Evolutionary conservation across 2,888 invertebrate species (phyloP).

Genomic region (Brachylomia viminalis): DNA sequence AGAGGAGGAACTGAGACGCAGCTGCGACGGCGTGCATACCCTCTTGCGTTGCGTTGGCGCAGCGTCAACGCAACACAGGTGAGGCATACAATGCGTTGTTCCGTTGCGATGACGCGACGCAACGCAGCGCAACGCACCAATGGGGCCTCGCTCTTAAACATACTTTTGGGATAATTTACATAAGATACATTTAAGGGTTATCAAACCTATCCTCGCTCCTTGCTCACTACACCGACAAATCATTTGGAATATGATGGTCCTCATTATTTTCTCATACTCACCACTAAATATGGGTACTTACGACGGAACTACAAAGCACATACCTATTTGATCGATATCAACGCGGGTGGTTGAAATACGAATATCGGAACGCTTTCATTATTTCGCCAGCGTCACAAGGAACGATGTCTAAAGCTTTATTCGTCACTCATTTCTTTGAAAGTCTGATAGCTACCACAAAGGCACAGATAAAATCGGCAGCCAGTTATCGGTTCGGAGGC

Average conservation of each 20-base stretch:
- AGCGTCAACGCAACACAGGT: too few relatives aligned
- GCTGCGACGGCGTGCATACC: too few relatives aligned
- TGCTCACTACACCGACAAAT: not conserved
- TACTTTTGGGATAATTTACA: too few relatives aligned
- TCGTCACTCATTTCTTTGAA: conserved; percentile 73
- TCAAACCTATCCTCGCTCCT: too few relatives aligned
- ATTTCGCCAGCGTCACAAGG: conserved; percentile 42
- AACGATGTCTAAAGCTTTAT: conserved; percentile 61
- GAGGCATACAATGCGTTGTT: too few relatives aligned
- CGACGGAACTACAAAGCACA: conserved; percentile 17
- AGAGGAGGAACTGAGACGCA: too few relatives aligned
- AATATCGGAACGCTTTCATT: conserved; percentile 38
- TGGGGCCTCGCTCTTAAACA: too few relatives aligned
- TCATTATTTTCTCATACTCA: not conserved
- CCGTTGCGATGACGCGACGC: too few relatives aligned
- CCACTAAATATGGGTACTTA: not conserved
- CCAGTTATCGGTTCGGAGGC: conserved; percentile 73
- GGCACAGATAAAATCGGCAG: conserved; percentile 77
- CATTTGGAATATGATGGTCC: not conserved
- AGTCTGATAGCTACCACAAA: conserved; percentile 72
- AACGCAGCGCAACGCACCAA: too few relatives aligned
- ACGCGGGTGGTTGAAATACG: conserved; percentile 41
- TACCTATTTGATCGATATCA: conserved; percentile 23
- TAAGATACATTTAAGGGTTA: too few relatives aligned
- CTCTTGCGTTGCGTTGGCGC: too few relatives aligned